Evolutionary conservation across 1,140 invertebrate species (phyloP), one percentile per base, ranked within the genome.

Genomic region (Drosophila auraria): DNA sequence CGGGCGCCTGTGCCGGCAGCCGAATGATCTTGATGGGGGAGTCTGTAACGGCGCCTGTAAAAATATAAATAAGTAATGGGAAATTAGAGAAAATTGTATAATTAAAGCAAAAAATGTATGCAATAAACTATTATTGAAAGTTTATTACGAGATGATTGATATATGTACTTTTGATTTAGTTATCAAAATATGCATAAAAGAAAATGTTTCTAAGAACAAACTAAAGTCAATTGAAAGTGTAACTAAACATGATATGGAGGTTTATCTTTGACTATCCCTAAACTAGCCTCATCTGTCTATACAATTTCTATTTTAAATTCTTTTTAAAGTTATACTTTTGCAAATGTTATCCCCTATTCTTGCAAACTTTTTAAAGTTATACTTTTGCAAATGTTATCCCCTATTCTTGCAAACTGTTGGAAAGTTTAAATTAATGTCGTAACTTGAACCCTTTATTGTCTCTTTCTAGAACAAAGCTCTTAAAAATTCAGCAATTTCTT

Each of bases 11-110:
- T 0, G 83, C 91, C 17, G 91, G 91, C 72, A 92, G 54, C 40
- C 83, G 86, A 27, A 92, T 92, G 27, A 92, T 82, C 77, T 92
- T 92, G 11, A 92, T 92, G 42, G 91, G 91, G 5, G 91, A 92
- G 69, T 92, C 91, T 64, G 91, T 92, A 2, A 87, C 81, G 60
- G 90, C 83, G 66, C 71, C 87, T 91, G 20, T 25, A 20, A 14
- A 51, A n/a, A n/a, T 14, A 3, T 0, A 38, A n/a, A 2, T 27
- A 25, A 33, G 8, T 49, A 42, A 15, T 63, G 6, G 23, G 4
- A n/a, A 12, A 0, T 30, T 9, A 27, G 17, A 17, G 3, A 12
- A 27, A 11, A 51, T 11, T 40, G 5, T 0, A 11, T n/a, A 3
- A 5, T 30, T 30, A 27, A 27, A 30, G 7, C 1, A 15, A n/a